Percentiles rank a stretch among this genome's conserved stretches.
Evolutionary conservation across 2,113 vertebrate genomes (phyloP).

Genomic region (Mobula birostris): DNA sequence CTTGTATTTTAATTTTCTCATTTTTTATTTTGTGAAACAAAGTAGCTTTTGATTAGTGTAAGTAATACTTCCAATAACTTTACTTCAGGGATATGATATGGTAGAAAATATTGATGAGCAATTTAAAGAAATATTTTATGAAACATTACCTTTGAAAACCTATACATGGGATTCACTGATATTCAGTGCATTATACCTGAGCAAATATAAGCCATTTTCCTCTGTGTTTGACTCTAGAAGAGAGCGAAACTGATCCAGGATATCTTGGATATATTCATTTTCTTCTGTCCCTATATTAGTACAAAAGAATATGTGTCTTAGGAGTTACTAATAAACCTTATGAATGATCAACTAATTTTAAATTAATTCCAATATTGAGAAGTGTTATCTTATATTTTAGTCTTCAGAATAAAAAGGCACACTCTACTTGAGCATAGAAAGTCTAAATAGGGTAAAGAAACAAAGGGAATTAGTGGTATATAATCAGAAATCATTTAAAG

Average conservation of each 20-base stretch:
- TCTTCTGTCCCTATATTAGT: constrained; percentile 64
- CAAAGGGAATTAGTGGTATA: background rate
- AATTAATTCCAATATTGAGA: background rate
- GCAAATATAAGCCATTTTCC: constrained; percentile 58
- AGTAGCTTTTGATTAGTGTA: background rate
- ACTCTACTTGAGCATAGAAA: background rate
- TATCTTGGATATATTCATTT: constrained; percentile 59
- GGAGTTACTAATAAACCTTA: background rate
- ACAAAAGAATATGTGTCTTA: constrained; percentile 27
- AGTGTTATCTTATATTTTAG: background rate
- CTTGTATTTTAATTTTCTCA: background rate
- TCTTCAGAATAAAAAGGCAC: background rate
- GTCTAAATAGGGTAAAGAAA: no score
- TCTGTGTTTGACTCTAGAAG: constrained; percentile 62
- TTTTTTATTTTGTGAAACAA: background rate
- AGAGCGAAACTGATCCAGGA: constrained; percentile 65
- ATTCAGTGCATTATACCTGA: constrained; percentile 64
- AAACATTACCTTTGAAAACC: background rate
- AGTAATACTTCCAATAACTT: background rate
- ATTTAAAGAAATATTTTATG: background rate
- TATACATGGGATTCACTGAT: background rate
- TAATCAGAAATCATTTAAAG: background rate
- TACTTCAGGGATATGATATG: background rate
- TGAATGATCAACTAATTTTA: background rate
- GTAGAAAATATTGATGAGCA: background rate